Evolutionary conservation across 2,113 vertebrate genomes (phyloP).

Genomic region (Pontoporia blainvillei): DNA sequence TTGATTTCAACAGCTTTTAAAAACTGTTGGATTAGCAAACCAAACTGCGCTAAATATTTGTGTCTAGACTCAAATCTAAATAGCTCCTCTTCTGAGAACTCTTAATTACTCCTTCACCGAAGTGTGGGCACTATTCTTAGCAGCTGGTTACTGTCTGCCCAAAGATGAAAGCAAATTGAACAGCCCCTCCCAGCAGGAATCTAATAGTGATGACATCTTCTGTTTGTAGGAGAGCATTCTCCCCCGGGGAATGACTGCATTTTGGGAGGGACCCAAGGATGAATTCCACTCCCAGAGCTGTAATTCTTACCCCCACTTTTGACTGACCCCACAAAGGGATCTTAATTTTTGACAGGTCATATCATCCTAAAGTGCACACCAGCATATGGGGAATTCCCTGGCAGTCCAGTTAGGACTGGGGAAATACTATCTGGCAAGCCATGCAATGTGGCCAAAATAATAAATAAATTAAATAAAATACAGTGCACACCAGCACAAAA

Average conservation of each 20-base stretch:
- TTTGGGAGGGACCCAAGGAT: rapidly evolving
- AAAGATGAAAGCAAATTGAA: background rate
- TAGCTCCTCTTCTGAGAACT: background rate
- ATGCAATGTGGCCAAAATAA: rapidly evolving
- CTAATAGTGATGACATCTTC: background rate
- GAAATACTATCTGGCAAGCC: background rate
- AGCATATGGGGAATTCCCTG: background rate
- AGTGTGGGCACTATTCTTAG: background rate
- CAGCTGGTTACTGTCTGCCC: background rate
- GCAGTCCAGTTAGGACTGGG: background rate
- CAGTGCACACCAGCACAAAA: background rate
- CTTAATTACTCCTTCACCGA: background rate
- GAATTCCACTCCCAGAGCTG: background rate
- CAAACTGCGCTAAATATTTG: background rate
- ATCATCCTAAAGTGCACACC: too few relatives aligned
- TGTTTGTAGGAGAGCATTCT: background rate
- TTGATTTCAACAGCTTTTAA: background rate
- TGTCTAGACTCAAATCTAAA: background rate
- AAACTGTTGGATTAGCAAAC: background rate
- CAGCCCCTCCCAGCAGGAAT: background rate
- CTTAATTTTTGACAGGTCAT: too few relatives aligned
- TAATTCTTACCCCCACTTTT: background rate
- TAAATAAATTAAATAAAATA: too few relatives aligned
- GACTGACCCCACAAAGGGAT: background rate
- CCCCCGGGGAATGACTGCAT: rapidly evolving